Conservation (phyloP, 2,888 invertebrate genomes). For the Nomada lathburiana region DNA sequence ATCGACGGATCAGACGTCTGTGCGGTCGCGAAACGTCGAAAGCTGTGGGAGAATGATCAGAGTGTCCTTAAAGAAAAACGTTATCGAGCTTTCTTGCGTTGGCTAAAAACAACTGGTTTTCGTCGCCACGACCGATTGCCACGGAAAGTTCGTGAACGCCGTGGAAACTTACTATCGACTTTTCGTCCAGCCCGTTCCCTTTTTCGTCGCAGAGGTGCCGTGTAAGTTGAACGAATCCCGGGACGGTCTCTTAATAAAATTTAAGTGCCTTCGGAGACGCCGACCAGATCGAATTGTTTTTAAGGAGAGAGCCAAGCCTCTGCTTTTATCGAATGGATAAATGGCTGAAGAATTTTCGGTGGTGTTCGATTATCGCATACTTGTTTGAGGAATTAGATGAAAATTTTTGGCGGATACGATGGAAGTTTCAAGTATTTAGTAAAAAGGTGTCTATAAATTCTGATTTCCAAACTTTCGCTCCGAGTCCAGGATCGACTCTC, state of each 20-base stretch:
- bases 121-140: conserved; percentile 43
- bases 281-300: conserved; percentile 6
- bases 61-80: conserved; percentile 46
- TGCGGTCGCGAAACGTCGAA: conserved; percentile 1
- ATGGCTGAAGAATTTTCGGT: not conserved
- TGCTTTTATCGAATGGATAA: not conserved
- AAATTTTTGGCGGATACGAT: not conserved
- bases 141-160: conserved; percentile 43
- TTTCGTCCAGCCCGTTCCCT: not conserved
- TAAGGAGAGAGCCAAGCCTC: not conserved
- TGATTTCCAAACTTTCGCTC: not conserved
- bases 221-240: not conserved
- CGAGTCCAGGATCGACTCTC: not conserved
- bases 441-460: not conserved
- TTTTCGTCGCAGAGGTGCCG: not conserved
- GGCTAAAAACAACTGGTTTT: conserved; percentile 27
- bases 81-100: conserved; percentile 45
- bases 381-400: not conserved
- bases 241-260: conserved; percentile 37
- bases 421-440: not conserved
- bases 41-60: conserved; percentile 34
- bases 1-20: not conserved
- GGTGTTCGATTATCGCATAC: not conserved
- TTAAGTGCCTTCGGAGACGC: not conserved
- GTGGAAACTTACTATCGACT: conserved; percentile 34